Conservation (phyloP, 2,888 invertebrate genomes). For the Rotaria magnacalcarata region DNA sequence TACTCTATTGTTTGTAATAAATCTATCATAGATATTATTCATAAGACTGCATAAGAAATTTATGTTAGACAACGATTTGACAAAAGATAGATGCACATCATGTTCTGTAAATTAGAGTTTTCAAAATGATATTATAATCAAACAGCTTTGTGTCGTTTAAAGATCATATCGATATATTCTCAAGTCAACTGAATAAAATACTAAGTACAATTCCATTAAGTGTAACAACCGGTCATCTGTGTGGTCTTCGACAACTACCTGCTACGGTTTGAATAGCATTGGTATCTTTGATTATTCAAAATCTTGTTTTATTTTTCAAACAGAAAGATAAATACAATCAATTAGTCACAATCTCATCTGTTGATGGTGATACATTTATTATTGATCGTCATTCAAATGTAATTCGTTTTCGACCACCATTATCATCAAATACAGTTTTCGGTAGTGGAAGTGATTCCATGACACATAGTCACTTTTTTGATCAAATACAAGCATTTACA, state of each 20-base stretch:
- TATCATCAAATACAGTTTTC: not conserved
- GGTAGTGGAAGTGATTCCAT: not conserved
- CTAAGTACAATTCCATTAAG: constrained; percentile 16
- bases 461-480: not conserved
- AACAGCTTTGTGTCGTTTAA: not conserved
- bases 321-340: not conserved
- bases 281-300: too few species aligned
- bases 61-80: too few species aligned
- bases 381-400: not conserved
- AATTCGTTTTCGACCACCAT: not conserved
- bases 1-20: too few species aligned
- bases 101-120: too few species aligned
- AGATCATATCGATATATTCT: constrained; percentile 16
- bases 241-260: not conserved
- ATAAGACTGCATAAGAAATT: too few species aligned
- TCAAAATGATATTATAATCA: too few species aligned
- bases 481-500: constrained; percentile 17
- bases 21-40: too few species aligned
- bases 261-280: not conserved
- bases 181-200: not conserved
- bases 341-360: constrained; percentile 16
- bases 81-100: too few species aligned
- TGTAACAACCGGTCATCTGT: not conserved
- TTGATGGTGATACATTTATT: constrained; percentile 34
- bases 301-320: too few species aligned